Evolutionary conservation across 2,797 vertebrate genomes (phyloP), one percentile per base, ranked within the genome.

Genomic region (Bradypodion pumilum): DNA sequence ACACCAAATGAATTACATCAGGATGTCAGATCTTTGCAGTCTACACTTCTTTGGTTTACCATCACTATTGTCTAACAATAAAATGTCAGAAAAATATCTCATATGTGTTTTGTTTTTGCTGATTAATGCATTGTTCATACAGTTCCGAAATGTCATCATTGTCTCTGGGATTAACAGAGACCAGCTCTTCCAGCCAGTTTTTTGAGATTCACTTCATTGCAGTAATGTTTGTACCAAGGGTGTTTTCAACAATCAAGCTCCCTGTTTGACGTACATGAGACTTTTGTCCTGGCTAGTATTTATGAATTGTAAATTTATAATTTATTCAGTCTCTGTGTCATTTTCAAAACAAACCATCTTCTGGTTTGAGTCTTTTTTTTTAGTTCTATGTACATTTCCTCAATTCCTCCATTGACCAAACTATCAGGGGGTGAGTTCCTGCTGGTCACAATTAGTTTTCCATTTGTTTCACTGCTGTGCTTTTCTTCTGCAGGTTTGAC

Each of bases 281-380:
- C 83, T 35, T 86, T 80, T 27, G 2, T 74, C 63, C 62, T 81
- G 44, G 59, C 80, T 78, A 46, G 62, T n/a, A 27, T 83, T 70
- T 32, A 27, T 0, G 12, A 59, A 85, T 77, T 63, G 87, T 86
- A 74, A 90, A 75, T 87, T 89, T 91, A 83, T 84, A 80, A n/a
- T n/a, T n/a, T n/a, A 94, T 87, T 92, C 92, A 76, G 91, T 73
- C 78, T 88, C 80, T 56, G 76, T 49, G 76, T 76, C 81, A 81
- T 89, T 87, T 74, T 76, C 85, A 65, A 81, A 5, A 0, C 87
- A 88, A 92, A 89, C 87, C 16, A 92, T 87, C 70, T 84, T 84
- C 82, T 87, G 85, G 78, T 49, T 90, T 0, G 9, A 62, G 75
- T 88, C 77, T 74, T 77, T 85, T 0, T 44, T 37, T 35, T 74